Evolutionary conservation across 2,113 vertebrate genomes (phyloP).

Genomic region (Marcusenius ussheri): DNA sequence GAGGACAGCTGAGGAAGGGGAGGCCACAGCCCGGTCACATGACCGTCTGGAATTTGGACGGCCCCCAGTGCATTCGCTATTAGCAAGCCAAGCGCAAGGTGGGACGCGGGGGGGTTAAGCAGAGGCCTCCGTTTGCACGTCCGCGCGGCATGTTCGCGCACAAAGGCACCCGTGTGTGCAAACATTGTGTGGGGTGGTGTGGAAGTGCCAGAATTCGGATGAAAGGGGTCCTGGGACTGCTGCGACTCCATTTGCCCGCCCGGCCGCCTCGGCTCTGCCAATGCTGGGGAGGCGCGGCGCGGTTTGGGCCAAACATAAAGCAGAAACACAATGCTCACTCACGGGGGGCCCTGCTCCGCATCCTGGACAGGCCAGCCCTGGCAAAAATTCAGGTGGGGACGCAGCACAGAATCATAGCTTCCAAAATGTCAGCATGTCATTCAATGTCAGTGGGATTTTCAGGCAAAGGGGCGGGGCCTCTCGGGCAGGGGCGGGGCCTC

Average conservation of each 20-base stretch:
- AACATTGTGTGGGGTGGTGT: background rate
- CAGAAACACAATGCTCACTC: background rate
- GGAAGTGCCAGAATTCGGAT: background rate
- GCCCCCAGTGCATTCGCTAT: background rate
- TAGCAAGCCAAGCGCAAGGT: background rate
- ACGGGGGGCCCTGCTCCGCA: background rate
- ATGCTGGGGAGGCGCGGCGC: background rate
- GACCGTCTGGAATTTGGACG: background rate
- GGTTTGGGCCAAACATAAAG: background rate
- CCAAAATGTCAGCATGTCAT: background rate
- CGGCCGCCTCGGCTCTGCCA: background rate
- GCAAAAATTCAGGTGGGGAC: background rate
- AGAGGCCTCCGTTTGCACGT: background rate
- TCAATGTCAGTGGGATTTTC: background rate
- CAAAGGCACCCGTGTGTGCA: background rate
- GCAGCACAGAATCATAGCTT: background rate
- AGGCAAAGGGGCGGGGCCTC: background rate
- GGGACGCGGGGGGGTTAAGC: background rate
- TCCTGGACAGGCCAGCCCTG: background rate
- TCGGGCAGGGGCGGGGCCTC: no score
- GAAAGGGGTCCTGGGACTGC: background rate
- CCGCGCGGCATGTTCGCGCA: background rate
- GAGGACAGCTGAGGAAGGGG: constrained; percentile 78
- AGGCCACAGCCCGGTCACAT: background rate
- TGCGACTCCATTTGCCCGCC: background rate